Conservation (phyloP, 2,113 vertebrate genomes). For the Erinaceus europaeus region DNA sequence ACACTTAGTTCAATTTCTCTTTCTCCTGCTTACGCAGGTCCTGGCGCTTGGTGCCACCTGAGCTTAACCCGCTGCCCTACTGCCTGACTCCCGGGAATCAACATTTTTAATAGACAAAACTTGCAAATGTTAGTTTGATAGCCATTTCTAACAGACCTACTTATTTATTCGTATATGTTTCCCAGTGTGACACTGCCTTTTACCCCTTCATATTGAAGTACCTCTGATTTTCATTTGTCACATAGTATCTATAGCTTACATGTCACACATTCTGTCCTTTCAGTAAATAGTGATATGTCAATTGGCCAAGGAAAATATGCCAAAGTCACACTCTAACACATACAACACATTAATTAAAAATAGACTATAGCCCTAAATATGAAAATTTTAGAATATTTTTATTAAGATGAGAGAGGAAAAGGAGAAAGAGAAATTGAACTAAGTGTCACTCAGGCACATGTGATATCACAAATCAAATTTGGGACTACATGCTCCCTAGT, state of each 20-base stretch:
- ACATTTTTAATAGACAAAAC: constrained; percentile 8
- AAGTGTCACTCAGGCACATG: too few species aligned
- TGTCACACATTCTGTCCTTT: neutral
- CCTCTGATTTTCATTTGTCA: neutral
- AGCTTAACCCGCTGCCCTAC: too few species aligned
- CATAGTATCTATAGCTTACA: neutral
- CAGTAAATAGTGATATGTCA: neutral
- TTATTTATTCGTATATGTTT: neutral
- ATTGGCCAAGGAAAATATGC: neutral
- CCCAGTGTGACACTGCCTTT: neutral
- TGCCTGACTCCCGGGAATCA: too few species aligned
- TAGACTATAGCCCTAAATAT: neutral
- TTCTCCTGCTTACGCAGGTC: too few species aligned
- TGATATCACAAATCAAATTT: too few species aligned
- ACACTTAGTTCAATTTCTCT: too few species aligned
- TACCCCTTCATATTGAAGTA: neutral
- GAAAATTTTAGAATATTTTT: neutral
- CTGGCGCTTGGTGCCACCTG: too few species aligned
- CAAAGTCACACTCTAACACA: neutral
- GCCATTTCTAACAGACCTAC: neutral
- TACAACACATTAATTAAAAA: neutral
- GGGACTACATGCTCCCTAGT: too few species aligned
- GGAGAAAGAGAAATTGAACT: too few species aligned
- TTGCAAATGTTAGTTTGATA: neutral
- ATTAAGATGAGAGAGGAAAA: neutral